phyloP scores from a whole-genome alignment of 2,888 invertebrate genomes.

The Lissocephala sabroskyi region DNA sequence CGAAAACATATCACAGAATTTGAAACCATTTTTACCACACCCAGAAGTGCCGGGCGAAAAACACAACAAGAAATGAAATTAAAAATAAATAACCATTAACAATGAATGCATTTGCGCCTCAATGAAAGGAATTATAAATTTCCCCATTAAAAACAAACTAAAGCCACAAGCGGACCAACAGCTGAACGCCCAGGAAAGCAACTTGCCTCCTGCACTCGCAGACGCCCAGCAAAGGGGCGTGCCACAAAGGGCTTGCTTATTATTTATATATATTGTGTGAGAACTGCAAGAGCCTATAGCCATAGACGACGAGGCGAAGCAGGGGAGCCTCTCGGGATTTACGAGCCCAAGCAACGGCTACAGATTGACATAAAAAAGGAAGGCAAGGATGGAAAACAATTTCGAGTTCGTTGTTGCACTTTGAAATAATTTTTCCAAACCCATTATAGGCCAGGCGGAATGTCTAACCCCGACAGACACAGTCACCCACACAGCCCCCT shows the following conservation, averaged over 20 bases:
- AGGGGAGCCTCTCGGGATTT: conserved; percentile 11
- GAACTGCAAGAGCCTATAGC: conserved; percentile 36
- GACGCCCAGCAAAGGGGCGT: conserved; percentile 39
- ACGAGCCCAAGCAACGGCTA: not conserved
- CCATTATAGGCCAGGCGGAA: not conserved
- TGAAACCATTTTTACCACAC: not conserved
- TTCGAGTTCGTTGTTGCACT: conserved; percentile 28
- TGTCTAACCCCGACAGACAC: no score
- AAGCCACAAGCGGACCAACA: not conserved
- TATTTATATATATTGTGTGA: conserved; percentile 47
- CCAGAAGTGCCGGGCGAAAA: conserved; percentile 17
- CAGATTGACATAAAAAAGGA: conserved; percentile 45
- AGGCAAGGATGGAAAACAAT: conserved; percentile 41
- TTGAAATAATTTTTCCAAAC: conserved; percentile 3
- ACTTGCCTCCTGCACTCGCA: conserved; percentile 1
- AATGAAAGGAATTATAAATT: not conserved
- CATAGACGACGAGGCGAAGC: no score
- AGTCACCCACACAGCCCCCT: conserved; percentile 5
- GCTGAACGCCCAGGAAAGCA: conserved; percentile 7
- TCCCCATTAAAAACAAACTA: not conserved
- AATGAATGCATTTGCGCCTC: not conserved
- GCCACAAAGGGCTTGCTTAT: conserved; percentile 30
- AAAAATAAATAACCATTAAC: conserved; percentile 28
- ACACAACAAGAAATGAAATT: conserved; percentile 20
- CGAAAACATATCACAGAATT: conserved; percentile 24